These are phyloP conservation scores for Caenorhabditis sinica DNA, from an alignment of 2,888 invertebrate species.

Conservation along the genomic window DNA sequence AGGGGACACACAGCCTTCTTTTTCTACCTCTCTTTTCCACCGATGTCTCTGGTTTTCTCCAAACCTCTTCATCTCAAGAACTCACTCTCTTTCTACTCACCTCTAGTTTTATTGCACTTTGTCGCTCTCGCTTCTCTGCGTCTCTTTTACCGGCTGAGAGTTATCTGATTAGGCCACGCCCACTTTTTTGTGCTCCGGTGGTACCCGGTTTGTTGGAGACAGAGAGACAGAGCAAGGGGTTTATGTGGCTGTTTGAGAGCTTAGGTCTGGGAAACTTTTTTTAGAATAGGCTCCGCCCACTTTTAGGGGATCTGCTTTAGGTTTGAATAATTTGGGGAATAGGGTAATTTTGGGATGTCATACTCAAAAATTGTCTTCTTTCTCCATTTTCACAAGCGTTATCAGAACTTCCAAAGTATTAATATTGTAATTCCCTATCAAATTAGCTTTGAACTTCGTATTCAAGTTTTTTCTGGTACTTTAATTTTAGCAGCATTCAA, in stretches of 20 bases:
- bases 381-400: no score
- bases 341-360: no score
- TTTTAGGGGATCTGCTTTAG: no score
- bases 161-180: slow-evolving; percentile 36
- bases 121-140: not conserved
- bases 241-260: not conserved
- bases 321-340: no score
- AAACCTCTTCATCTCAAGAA: no score
- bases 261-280: not conserved
- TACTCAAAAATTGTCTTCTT: no score
- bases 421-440: no score
- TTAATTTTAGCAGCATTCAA: no score
- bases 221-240: not conserved
- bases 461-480: no score
- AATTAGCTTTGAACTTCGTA: no score
- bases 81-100: slow-evolving; percentile 4
- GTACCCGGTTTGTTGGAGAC: not conserved
- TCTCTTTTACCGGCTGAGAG: not conserved
- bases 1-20: not conserved
- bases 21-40: slow-evolving; percentile 1
- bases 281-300: no score
- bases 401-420: no score
- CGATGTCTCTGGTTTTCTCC: not conserved
- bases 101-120: slow-evolving; percentile 18
- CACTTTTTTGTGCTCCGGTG: not conserved